Conservation (phyloP, 2,797 vertebrate species). For the Notoglanidium macrostoma region DNA sequence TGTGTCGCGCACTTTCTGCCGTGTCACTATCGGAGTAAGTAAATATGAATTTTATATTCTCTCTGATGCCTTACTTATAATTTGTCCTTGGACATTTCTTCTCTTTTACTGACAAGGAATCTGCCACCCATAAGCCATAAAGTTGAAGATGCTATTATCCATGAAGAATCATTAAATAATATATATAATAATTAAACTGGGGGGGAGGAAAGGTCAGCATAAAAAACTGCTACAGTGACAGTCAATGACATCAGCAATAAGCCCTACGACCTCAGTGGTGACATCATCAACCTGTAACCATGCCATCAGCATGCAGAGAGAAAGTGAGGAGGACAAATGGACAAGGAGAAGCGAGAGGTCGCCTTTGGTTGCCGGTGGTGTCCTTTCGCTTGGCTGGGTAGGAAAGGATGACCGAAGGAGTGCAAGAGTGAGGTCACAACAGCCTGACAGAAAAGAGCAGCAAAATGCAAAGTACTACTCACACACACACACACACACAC, state of each 20-base stretch:
- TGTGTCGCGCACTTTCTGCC: neutral
- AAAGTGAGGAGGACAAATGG: neutral
- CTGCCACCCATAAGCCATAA: too few relatives aligned
- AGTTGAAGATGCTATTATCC: neutral
- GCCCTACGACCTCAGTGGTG: conserved; percentile 53
- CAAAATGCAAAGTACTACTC: conserved; percentile 26
- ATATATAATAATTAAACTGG: too few relatives aligned
- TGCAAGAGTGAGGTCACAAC: conserved; percentile 29
- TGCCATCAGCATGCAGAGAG: conserved; percentile 54
- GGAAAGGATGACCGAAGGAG: conserved; percentile 25
- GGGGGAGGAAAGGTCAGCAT: neutral
- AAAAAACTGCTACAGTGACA: conserved; percentile 27
- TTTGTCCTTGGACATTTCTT: neutral
- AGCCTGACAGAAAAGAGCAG: conserved; percentile 39
- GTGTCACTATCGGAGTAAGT: neutral
- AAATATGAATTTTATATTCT: neutral
- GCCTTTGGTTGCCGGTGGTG: conserved; percentile 49
- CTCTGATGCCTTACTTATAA: neutral
- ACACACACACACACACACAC: conserved; percentile 41
- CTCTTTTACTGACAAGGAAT: neutral
- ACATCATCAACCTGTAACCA: conserved; percentile 65
- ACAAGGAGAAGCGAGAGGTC: conserved; percentile 53
- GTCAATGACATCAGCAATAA: conserved; percentile 62
- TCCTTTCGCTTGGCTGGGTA: conserved; percentile 40
- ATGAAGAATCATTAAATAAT: neutral